Evolutionary conservation across 2,113 vertebrate species (phyloP), one percentile per base, ranked within the genome.

Genomic region (Brienomyrus brachyistius): DNA sequence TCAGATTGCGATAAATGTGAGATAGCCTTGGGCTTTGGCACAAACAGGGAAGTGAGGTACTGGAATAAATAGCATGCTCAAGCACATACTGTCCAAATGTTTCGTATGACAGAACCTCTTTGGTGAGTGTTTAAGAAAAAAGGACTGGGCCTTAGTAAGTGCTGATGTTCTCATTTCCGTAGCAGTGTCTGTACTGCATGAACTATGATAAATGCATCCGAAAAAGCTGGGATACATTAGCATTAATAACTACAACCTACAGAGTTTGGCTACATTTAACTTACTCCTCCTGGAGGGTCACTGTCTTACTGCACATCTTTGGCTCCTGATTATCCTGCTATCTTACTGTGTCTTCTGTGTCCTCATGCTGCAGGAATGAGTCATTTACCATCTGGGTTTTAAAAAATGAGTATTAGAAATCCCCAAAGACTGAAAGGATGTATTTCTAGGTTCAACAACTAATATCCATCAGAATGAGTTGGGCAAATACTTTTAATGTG

Each of bases 191-290:
- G 89, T 89, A 90, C 90, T 91, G 90, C 88, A 45, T 45, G 52
- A 88, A 89, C 89, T 92, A 48, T 92, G 92, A 92, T 92, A 91
- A 91, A 94, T 92, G 86, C 86, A 89, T 77, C 83, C 45, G 31
- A 70, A 90, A 91, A 90, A 91, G 88, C 86, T 89, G 80, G 62
- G 21, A 74, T 19, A 43, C 23, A 48, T 48, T 86, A 31, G 51
- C n/a, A 40, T 45, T 35, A 56, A 7, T 31, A 35, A n/a, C 15
- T 48, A 19, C 23, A 66, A 90, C 82, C 27, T 31, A 27, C 62
- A 13, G 47, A 15, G 59, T 86, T 40, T 59, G 90, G 80, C 88
- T 88, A 89, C 85, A 90, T 86, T 23, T 90, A 74, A 92, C 91
- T 70, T 40, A 70, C 85, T 8, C 66, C 86, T 90, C 35, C 74